Conservation (phyloP, 1,140 invertebrate species). For the Neelides sp. region DNA sequence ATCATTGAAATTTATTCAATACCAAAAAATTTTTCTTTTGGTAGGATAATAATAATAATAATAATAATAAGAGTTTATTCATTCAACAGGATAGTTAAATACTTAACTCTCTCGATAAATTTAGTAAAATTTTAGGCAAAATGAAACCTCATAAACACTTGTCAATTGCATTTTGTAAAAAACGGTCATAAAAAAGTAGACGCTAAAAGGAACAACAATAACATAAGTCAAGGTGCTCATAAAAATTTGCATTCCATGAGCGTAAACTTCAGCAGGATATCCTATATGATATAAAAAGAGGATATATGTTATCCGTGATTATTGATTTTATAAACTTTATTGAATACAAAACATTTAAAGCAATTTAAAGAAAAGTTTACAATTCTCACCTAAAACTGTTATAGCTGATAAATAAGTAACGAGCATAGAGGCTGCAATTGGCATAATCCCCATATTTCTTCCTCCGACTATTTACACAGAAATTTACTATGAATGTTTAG, state of each 20-base stretch:
- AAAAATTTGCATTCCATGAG: constrained; percentile 7
- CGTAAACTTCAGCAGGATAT: constrained; percentile 8
- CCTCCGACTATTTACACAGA: no score
- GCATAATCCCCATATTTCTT: constrained; percentile 4
- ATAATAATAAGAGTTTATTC: no score
- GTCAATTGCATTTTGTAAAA: constrained; percentile 19
- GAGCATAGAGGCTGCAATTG: constrained; percentile 2
- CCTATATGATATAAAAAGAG: neutral
- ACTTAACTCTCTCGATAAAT: no score
- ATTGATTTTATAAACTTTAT: neutral
- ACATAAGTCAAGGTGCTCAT: constrained; percentile 1
- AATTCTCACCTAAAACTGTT: constrained; percentile 14
- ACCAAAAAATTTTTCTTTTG: no score
- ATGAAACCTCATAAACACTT: constrained; percentile 18
- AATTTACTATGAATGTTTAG: no score
- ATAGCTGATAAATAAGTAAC: constrained; percentile 18
- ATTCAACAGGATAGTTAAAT: no score
- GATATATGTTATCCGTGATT: no score
- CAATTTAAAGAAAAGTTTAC: neutral
- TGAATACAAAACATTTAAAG: neutral
- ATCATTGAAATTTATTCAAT: neutral
- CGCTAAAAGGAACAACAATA: constrained; percentile 3
- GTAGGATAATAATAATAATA: no score
- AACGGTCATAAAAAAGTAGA: constrained; percentile 14
- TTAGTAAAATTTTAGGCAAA: no score